These are phyloP conservation scores for Pectinophora gossypiella DNA, from an alignment of 1,140 invertebrate genomes.

Conservation along the genomic window DNA sequence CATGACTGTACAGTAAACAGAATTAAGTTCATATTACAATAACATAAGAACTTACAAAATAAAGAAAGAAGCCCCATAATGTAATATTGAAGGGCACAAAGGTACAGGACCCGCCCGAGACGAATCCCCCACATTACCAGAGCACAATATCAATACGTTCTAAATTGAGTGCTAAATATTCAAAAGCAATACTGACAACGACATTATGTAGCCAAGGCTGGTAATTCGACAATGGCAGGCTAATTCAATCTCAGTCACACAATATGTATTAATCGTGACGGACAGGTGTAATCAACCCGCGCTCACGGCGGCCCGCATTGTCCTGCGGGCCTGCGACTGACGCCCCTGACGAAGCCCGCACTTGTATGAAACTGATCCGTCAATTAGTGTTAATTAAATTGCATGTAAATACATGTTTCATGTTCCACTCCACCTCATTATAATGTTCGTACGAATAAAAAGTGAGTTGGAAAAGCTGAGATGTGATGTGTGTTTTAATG, in stretches of 20 bases:
- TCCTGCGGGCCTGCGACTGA: conserved; percentile 28
- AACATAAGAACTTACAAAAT: too few relatives aligned
- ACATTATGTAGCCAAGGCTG: conserved; percentile 52
- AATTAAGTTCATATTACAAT: too few relatives aligned
- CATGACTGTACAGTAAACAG: too few relatives aligned
- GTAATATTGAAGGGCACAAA: too few relatives aligned
- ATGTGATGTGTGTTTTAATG: too few relatives aligned
- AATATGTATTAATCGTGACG: conserved; percentile 71
- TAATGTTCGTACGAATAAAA: background rate
- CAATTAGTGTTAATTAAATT: background rate
- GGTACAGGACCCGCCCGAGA: too few relatives aligned
- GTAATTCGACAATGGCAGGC: conserved; percentile 61
- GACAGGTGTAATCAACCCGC: conserved; percentile 70
- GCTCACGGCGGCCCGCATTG: conserved; percentile 38
- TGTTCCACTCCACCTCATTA: background rate
- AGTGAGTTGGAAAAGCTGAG: too few relatives aligned
- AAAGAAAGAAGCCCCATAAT: too few relatives aligned
- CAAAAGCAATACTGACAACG: conserved; percentile 56
- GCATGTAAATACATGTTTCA: background rate
- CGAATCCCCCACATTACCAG: conserved; percentile 39
- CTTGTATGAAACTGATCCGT: background rate
- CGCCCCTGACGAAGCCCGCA: conserved; percentile 23
- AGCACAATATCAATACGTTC: conserved; percentile 55
- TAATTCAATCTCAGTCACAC: conserved; percentile 73
- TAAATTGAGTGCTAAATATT: conserved; percentile 73